Evolutionary conservation across 1,140 invertebrate species (phyloP), one percentile per base, ranked within the genome.

Genomic region (Palaemon carinicauda): DNA sequence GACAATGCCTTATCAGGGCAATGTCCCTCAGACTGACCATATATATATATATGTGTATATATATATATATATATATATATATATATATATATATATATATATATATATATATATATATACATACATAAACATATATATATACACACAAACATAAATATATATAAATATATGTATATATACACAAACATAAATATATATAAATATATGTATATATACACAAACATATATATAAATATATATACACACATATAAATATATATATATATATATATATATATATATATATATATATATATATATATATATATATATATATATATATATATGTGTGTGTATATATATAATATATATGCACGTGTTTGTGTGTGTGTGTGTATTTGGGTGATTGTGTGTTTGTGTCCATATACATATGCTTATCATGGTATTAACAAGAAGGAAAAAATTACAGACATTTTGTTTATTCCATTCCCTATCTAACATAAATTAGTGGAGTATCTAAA

Each of bases 241-340:
- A 60, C 14, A 60, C 14, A 60, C 14, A 60, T 60, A 60, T 60
- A 60, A 24, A 60, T 60, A 60, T 60, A 60, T 60, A 60, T 60
- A 60, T 60, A 60, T 60, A 60, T 60, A 60, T 60, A 60, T 60
- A 60, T 60, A 60, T 60, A 60, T 60, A 60, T 60, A 60, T 24
- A 60, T 60, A 60, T 60, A 60, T 60, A 60, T 60, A 60, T 60
- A 60, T 60, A 60, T 60, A 60, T 60, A 60, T 60, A 60, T 60
- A 60, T 60, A 60, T 60, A 60, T 60, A 60, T 60, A 60, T 60
- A 60, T 60, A 60, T 60, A 60, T 60, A 60, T 60, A 60, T 60
- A 60, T 60, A 60, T 60, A 60, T 60, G 41, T 41, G 41, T 41
- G 41, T 41, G 41, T 41, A 12, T 41, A 41, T 9, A 41, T 41